Percentiles rank a stretch among this genome's conserved stretches.
Conservation (phyloP, 35 echinoderm and acorn worm genomes). For the Heliocidaris erythrogramma region DNA sequence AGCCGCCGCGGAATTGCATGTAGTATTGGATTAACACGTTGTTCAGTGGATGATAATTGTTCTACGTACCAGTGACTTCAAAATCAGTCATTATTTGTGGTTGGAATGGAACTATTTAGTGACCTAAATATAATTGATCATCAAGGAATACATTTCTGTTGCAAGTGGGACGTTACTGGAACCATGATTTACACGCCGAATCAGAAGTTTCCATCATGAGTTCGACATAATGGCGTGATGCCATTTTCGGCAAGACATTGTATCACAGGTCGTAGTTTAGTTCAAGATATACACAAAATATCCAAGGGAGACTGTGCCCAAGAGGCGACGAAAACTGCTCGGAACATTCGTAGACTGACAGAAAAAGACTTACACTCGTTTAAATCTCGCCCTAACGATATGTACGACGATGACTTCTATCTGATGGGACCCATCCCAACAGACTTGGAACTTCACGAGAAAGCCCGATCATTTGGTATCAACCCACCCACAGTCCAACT, state of each 20-base stretch:
- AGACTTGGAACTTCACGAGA: constrained; percentile 10
- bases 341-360: neutral
- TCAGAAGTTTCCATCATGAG: neutral
- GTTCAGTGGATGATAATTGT: neutral
- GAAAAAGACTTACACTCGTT: neutral
- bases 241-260: constrained; percentile 42
- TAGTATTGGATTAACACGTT: neutral
- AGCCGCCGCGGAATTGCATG: neutral
- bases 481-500: neutral
- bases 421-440: constrained; percentile 32
- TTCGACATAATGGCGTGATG: neutral
- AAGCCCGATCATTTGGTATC: constrained; percentile 20
- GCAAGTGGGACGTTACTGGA: neutral
- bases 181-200: neutral
- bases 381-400: neutral
- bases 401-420: constrained; percentile 8
- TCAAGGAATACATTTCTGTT: neutral
- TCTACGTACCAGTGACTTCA: neutral
- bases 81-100: too few species aligned
- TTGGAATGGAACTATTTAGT: neutral
- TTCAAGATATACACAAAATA: neutral
- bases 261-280: neutral
- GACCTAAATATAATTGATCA: neutral
- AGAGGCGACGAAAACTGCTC: neutral
- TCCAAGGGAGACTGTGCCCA: neutral